Conservation (phyloP, 2,113 vertebrate species). For the Lamprotornis superbus region DNA sequence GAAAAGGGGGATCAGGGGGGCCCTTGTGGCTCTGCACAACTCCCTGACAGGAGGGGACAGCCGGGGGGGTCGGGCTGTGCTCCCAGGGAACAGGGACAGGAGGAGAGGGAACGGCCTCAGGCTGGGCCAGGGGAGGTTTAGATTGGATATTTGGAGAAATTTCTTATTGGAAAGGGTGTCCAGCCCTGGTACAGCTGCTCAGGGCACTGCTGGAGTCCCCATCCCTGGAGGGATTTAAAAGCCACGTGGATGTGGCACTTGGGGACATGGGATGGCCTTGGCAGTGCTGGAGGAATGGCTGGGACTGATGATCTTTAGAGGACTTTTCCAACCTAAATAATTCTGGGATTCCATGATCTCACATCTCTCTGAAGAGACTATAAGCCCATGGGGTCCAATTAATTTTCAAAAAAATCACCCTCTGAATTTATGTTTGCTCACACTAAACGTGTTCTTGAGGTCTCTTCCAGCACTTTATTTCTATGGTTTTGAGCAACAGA, state of each 20-base stretch:
- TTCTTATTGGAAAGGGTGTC: rapidly evolving
- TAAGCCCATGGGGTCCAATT: rapidly evolving
- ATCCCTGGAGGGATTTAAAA: rapidly evolving
- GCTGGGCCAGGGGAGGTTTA: rapidly evolving
- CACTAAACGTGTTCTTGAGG: rapidly evolving
- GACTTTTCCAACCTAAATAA: background rate
- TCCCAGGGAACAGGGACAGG: background rate
- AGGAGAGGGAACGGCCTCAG: rapidly evolving
- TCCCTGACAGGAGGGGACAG: background rate
- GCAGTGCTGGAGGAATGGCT: background rate
- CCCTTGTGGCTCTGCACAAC: background rate
- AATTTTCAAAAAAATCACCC: background rate
- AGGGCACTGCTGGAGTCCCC: rapidly evolving
- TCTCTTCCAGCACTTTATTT: background rate
- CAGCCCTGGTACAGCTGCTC: background rate
- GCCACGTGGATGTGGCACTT: rapidly evolving
- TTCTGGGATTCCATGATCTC: background rate
- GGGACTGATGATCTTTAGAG: background rate
- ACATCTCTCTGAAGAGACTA: background rate
- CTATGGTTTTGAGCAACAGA: background rate
- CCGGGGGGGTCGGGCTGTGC: rapidly evolving
- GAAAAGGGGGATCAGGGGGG: background rate
- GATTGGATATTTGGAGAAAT: rapidly evolving
- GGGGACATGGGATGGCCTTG: background rate
- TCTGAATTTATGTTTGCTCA: background rate